Evolutionary conservation across 2,888 invertebrate species (phyloP).

Genomic region (Agonopterix alstromeriana): DNA sequence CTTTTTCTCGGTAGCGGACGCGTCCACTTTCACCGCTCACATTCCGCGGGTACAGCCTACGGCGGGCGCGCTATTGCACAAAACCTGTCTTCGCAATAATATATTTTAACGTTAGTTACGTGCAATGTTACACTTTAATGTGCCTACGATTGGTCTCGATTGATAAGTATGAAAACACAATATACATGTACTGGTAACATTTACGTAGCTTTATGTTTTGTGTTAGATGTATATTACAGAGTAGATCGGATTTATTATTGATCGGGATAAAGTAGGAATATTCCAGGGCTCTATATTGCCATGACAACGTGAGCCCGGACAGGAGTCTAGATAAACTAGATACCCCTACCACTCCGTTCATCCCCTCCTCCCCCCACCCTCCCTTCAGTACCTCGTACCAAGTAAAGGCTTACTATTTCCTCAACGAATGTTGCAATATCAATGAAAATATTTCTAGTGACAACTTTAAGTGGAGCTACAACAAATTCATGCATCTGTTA

Average conservation of each 20-base stretch:
- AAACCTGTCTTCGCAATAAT: conserved; percentile 39
- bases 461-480: no score
- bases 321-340: conserved; percentile 21
- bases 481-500: no score
- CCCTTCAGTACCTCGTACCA: neutral
- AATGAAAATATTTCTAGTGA: no score
- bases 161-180: conserved; percentile 10
- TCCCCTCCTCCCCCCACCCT: conserved; percentile 16
- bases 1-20: conserved; percentile 67
- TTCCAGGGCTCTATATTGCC: conserved; percentile 16
- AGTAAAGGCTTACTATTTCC: conserved; percentile 16
- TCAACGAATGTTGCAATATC: no score
- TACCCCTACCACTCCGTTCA: conserved; percentile 16
- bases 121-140: conserved; percentile 31
- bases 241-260: no score
- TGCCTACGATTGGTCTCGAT: conserved; percentile 21
- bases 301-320: conserved; percentile 19
- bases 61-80: conserved; percentile 37
- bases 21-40: conserved; percentile 70
- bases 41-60: conserved; percentile 41
- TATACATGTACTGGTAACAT: conserved; percentile 10
- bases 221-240: no score
- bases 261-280: neutral
- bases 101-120: conserved; percentile 35
- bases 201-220: no score